These are phyloP conservation scores for Characodon lateralis DNA, from an alignment of 2,797 vertebrate genomes.

Conservation along the genomic window DNA sequence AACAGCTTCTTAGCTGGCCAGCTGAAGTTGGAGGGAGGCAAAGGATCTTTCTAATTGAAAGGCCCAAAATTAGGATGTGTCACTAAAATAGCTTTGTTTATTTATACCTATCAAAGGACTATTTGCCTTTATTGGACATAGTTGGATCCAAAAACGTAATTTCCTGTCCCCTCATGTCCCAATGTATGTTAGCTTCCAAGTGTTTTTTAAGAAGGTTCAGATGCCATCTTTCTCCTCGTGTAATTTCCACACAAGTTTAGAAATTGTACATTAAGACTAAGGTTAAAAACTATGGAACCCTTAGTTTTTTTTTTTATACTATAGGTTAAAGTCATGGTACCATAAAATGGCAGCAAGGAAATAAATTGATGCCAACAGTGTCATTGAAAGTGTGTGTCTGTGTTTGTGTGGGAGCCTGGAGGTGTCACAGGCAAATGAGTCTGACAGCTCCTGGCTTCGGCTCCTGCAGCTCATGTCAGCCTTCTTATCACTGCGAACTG, in stretches of 20 bases:
- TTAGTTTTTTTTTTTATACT: neutral
- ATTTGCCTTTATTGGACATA: neutral
- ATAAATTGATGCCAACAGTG: slow-evolving; percentile 33
- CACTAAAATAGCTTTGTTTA: neutral
- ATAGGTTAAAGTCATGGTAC: neutral
- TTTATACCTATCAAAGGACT: neutral
- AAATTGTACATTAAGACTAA: slow-evolving; percentile 25
- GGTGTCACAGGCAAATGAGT: slow-evolving; percentile 58
- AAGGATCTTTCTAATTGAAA: neutral
- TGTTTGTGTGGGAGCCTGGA: slow-evolving; percentile 27
- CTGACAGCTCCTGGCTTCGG: slow-evolving; percentile 66
- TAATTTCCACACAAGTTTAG: slow-evolving; percentile 39
- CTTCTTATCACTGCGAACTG: slow-evolving; percentile 64
- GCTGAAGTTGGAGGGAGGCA: neutral
- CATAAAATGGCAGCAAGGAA: slow-evolving; percentile 15
- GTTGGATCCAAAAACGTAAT: neutral
- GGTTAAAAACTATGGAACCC: neutral
- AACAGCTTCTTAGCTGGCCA: neutral
- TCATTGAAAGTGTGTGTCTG: slow-evolving; percentile 9
- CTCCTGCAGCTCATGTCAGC: slow-evolving; percentile 70
- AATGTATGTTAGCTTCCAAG: neutral
- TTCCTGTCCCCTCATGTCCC: neutral
- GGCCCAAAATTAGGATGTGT: neutral
- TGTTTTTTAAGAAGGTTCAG: neutral
- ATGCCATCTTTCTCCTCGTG: neutral